Base-by-base conservation (phyloP, 2,797 vertebrate species). In the Melanotaenia boesemani region DNA sequence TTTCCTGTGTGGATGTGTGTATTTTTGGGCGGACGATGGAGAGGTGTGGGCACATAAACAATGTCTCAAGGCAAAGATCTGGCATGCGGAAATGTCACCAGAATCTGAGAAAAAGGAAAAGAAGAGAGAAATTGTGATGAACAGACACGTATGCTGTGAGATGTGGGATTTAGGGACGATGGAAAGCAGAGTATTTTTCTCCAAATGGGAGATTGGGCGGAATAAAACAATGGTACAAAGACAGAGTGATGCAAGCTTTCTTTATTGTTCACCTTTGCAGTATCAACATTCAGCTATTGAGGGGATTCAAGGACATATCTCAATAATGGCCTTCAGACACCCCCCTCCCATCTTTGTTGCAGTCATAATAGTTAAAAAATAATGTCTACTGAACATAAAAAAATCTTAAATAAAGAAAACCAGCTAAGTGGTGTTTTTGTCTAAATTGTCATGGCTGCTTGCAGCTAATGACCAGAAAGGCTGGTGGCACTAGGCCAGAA, bases 31-130 rank as follows among this genome's bases (percentile, higher is more conserved):
- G 52, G 81, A 59, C 50, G 80, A 78, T 28, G 85, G 50, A 79
- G 85, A 82, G 82, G 79, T 86, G 82, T 86, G 83, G 89, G 81
- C 83, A 83, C 77, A 76, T 65, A 46, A 79, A 83, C 63, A 59
- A 61, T 84, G 84, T 91, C 88, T 90, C 81, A 86, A 89, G 87
- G 88, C 87, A 90, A 87, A 64, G 84, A 91, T 86, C 84, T 89
- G 81, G 81, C 80, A 83, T 85, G 83, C 89, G 85, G 92, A 91
- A 93, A 92, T 93, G 89, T 87, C 89, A 92, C 87, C 83, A 77
- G 79, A 86, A 86, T 88, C 83, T 69, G 70, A 80, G 80, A 86
- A 85, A 83, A 64, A 81, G 22, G 22, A 37, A 61, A 37, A n/a
- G 30, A 34, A 65, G 57, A 67, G 69, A 50, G 65, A 26, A 65